Base-by-base conservation (phyloP, 2,113 vertebrate species). In the Indri indri region DNA sequence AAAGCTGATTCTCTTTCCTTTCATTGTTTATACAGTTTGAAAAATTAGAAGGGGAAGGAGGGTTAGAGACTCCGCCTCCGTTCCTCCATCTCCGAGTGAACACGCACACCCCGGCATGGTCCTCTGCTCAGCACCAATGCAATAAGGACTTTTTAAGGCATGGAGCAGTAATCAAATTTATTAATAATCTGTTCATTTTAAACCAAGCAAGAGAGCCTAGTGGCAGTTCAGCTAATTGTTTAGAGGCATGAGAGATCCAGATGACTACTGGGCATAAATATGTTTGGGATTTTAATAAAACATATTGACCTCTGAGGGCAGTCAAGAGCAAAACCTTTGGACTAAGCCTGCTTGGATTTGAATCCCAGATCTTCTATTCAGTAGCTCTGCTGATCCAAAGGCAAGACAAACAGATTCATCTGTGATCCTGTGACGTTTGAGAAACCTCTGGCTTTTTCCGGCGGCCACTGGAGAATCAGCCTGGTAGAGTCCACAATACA, bases 131-230 rank as follows among this genome's bases (percentile, higher is more conserved):
- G 25, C 20, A 25, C 42, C 4, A 42, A 65, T 6, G n/a, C 22
- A 11, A 6, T 47, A n/a, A 32, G 13, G 40, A 42, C 61, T 76
- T 76, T 50, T 34, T 40, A 42, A 47, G 57, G 47, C 25, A 7
- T 50, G 82, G 32, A 77, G 40, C 47, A 50, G 4, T 52, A 14
- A 65, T 61, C 81, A 68, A n/a, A 61, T 95, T 22, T 94, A 18
- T 70, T 82, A 4, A 10, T 82, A 42, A 54, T 95, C 12, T 95
- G 32, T 57, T 82, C 4, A 10, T 73, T 71, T 93, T 91, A 82
- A 97, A 94, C 81, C 57, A 79, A 90, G 32, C 40, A 89, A 73
- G 82, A 85, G 84, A 83, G 5, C 52, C 37, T 66, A 20, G 32
- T 50, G 30, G 45, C 45, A 85, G 34, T 91, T 57, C 45, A 84